Base-by-base conservation (phyloP, 1,140 invertebrate species). In the Zaprionus tsacasi region DNA sequence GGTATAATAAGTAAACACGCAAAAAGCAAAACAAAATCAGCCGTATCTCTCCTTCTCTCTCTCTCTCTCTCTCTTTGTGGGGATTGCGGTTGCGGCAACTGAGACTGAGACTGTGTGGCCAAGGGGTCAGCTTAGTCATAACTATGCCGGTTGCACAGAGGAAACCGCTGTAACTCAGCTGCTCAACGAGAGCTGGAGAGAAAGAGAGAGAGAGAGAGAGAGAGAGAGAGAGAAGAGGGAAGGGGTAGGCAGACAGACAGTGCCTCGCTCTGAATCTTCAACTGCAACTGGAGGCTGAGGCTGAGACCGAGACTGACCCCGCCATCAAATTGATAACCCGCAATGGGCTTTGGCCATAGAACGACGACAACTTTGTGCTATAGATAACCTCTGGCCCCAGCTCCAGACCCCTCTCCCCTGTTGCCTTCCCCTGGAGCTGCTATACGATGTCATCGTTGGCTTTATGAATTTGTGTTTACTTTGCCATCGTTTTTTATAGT, bases 311-410 rank as follows among this genome's bases (percentile, higher is more conserved):
- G 52, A n/a, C 36, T 72, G 83, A 87, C 82, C 82, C 82, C 76
- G 83, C 66, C 83, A 75, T 61, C 59, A 48, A 88, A 88, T 88
- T 87, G 82, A 87, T 87, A 87, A 87, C 82, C 82, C 73, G 48
- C 59, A 52, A 63, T 35, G 60, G 56, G 52, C 43, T 70, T 58
- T 56, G 21, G 21, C 50, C 36, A 64, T 30, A 63, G 1, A 21
- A 21, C 35, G 83, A 69, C 79, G 83, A 82, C 83, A 86, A 61
- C 70, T 81, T 43, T 74, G 71, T 70, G 71, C 17, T 13, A 25
- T 13, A 45, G 82, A 86, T 86, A 86, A 87, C 82, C 82, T 76
- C 68, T 79, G 71, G 50, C 36, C 36, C n/a, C 50, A 63, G 40
- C 71, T 61, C 2, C 48, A 59, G 6, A 7, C 40, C 6, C 1